Conservation (phyloP, 2,113 vertebrate genomes). For the Alethe diademata region DNA sequence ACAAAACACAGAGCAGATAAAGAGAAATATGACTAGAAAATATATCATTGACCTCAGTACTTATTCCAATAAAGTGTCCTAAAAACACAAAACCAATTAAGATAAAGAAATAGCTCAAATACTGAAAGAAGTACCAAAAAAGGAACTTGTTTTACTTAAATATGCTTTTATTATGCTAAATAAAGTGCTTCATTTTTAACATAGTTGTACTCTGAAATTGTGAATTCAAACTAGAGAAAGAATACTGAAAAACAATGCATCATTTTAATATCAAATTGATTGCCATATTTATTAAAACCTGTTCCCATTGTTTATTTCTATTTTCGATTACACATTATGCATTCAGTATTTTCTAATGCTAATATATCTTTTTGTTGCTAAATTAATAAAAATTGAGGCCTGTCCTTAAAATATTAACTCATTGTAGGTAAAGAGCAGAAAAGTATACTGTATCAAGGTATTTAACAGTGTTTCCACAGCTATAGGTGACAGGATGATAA, state of each 20-base stretch:
- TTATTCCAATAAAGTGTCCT: not conserved
- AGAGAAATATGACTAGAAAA: not conserved
- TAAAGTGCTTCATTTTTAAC: not conserved
- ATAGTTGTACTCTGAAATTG: not conserved
- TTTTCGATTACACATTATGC: not conserved
- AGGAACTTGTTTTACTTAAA: not conserved
- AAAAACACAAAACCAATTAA: not conserved
- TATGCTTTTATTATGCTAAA: not conserved
- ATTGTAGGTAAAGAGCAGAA: not conserved
- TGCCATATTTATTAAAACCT: not conserved
- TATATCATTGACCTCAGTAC: not conserved
- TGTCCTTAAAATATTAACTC: not conserved
- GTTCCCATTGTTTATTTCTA: not conserved
- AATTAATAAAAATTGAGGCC: not conserved
- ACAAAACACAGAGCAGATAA: not conserved
- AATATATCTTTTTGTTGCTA: not conserved
- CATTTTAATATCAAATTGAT: not conserved
- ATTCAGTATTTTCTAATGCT: not conserved
- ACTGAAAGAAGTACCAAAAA: not conserved
- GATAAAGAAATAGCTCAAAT: not conserved
- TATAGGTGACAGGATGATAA: not conserved
- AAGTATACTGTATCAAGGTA: not conserved
- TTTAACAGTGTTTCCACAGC: not conserved
- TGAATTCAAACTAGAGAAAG: not conserved
- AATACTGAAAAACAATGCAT: not conserved